Percentiles rank a stretch among this genome's conserved stretches.
Evolutionary conservation across 2,113 vertebrate species (phyloP).

Genomic region (Strix uralensis): DNA sequence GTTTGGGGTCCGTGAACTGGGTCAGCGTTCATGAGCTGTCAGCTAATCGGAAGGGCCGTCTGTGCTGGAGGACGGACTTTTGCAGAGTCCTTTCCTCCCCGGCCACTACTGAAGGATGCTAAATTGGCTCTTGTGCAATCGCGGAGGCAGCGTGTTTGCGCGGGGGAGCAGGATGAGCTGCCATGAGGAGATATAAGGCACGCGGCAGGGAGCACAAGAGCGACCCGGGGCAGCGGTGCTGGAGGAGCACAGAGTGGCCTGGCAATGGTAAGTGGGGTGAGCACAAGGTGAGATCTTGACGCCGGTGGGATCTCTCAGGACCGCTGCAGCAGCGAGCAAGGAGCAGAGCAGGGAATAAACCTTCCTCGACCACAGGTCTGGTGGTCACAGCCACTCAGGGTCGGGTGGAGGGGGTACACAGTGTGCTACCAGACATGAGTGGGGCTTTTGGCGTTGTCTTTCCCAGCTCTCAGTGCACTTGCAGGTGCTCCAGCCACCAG

Average conservation of each 20-base stretch:
- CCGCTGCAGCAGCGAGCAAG: not conserved
- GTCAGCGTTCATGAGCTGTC: rapidly evolving
- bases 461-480: not conserved
- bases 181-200: conserved; percentile 17
- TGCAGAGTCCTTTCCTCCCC: not conserved
- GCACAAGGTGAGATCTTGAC: not conserved
- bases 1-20: not conserved
- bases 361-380: not conserved
- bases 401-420: rapidly evolving
- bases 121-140: conserved; percentile 17
- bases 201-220: rapidly evolving
- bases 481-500: not conserved
- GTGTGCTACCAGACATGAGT: not conserved
- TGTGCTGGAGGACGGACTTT: rapidly evolving
- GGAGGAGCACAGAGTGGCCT: not conserved
- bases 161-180: not conserved
- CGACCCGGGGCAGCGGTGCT: rapidly evolving
- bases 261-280: conserved; percentile 1
- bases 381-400: rapidly evolving
- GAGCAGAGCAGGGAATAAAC: not conserved
- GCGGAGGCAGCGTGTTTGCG: not conserved
- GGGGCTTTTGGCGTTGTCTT: not conserved
- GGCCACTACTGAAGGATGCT: not conserved
- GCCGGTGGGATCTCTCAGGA: not conserved
- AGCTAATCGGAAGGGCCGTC: rapidly evolving